These are phyloP conservation scores for Oryzias sinensis DNA, from an alignment of 2,797 vertebrate species.

Conservation along the genomic window DNA sequence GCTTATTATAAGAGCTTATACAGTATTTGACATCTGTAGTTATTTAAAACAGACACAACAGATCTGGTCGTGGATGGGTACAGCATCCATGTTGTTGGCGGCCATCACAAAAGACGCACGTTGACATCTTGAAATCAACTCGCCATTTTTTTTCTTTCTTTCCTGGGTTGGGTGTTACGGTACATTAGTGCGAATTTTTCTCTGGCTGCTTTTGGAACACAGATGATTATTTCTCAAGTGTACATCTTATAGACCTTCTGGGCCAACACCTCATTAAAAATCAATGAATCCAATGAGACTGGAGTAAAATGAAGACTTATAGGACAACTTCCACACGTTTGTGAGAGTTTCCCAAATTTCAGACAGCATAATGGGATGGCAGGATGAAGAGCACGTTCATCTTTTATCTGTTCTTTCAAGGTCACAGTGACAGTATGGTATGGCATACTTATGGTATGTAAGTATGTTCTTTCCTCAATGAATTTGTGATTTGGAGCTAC, in stretches of 20 bases:
- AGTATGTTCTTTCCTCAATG: too few species aligned
- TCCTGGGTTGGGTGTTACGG: slow-evolving; percentile 4
- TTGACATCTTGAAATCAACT: slow-evolving; percentile 30
- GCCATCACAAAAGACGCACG: slow-evolving; percentile 30
- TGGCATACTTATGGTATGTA: too few species aligned
- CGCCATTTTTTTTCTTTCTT: neutral
- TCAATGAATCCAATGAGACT: slow-evolving; percentile 13
- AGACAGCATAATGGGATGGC: slow-evolving; percentile 2
- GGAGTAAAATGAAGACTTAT: slow-evolving; percentile 8
- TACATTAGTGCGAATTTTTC: slow-evolving; percentile 38
- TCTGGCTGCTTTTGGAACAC: slow-evolving; percentile 34
- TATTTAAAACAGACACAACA: slow-evolving; percentile 57
- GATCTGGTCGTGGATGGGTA: slow-evolving; percentile 43
- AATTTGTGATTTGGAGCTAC: neutral
- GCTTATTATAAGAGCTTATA: slow-evolving; percentile 66
- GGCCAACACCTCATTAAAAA: neutral
- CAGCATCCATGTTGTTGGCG: slow-evolving; percentile 25
- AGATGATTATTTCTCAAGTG: slow-evolving; percentile 26
- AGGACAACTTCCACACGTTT: slow-evolving; percentile 6
- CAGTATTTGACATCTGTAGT: slow-evolving; percentile 57
- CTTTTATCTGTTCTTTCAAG: neutral
- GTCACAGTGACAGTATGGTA: too few species aligned
- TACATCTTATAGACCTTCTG: slow-evolving; percentile 22
- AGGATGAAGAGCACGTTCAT: neutral
- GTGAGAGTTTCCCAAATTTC: slow-evolving; percentile 43